Percentiles rank a stretch among this genome's conserved stretches.
Conservation (phyloP, 2,113 vertebrate genomes). For the Syrmaticus mikado region DNA sequence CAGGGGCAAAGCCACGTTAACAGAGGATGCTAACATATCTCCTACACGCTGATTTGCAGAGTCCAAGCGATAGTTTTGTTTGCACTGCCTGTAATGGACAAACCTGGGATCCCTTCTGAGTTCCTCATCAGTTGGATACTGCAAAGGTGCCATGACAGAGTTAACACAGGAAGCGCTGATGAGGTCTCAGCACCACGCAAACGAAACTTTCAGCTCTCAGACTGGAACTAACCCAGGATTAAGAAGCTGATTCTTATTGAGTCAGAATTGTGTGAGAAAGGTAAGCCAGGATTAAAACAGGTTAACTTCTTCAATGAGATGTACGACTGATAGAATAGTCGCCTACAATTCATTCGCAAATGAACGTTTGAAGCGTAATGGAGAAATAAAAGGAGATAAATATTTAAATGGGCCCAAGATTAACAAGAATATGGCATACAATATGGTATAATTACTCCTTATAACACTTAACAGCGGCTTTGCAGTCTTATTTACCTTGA, state of each 20-base stretch:
- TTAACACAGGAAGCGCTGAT: neutral
- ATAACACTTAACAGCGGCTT: slow-evolving; percentile 68
- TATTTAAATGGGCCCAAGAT: slow-evolving; percentile 55
- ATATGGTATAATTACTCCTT: slow-evolving; percentile 64
- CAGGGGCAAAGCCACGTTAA: no score
- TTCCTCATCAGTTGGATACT: neutral
- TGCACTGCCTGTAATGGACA: neutral
- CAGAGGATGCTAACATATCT: rapidly evolving
- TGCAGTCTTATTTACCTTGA: slow-evolving; percentile 90
- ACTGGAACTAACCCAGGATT: neutral
- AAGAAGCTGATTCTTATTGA: neutral
- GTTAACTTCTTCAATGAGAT: neutral
- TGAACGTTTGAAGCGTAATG: slow-evolving; percentile 39
- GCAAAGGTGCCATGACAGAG: neutral
- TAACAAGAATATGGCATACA: slow-evolving; percentile 68
- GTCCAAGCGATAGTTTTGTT: neutral
- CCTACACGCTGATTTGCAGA: neutral
- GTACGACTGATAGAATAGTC: neutral
- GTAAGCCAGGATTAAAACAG: neutral
- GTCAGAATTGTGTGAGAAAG: neutral
- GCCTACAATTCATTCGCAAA: slow-evolving; percentile 47
- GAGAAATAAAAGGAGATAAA: slow-evolving; percentile 41
- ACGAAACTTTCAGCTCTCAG: neutral
- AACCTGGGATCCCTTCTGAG: neutral
- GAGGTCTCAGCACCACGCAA: rapidly evolving